Conservation (phyloP, 1,140 invertebrate genomes). For the Lithobius niger region DNA sequence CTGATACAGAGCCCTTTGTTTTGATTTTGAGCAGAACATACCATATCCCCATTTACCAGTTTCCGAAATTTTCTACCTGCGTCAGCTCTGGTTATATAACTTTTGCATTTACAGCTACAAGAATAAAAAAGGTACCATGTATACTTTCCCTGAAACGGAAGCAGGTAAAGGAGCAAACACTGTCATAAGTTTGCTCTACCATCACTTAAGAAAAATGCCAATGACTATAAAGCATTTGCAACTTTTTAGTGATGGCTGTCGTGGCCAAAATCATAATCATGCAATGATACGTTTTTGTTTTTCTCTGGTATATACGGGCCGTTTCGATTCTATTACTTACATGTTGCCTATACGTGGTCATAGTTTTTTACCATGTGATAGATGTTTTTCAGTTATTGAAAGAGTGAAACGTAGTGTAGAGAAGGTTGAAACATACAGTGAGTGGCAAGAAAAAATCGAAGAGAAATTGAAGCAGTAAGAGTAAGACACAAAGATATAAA, state of each 20-base stretch:
- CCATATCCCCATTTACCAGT: not conserved
- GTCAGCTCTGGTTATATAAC: not conserved
- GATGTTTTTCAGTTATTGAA: not conserved
- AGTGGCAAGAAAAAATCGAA: no score
- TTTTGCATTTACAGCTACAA: not conserved
- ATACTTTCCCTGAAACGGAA: not conserved
- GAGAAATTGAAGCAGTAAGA: no score
- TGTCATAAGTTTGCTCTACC: not conserved
- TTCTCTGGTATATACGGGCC: not conserved
- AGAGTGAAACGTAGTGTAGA: not conserved
- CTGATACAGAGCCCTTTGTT: conserved; percentile 1
- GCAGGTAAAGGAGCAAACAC: not conserved
- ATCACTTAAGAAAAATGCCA: not conserved
- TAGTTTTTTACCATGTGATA: not conserved
- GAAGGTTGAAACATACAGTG: not conserved
- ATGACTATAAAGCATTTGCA: not conserved
- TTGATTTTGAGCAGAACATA: not conserved
- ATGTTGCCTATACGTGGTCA: not conserved
- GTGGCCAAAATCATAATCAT: not conserved
- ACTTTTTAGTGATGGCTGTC: not conserved
- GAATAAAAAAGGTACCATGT: not conserved
- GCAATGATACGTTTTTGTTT: not conserved
- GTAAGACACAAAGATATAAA: no score
- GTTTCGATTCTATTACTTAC: not conserved
- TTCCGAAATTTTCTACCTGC: not conserved